phyloP scores from a whole-genome alignment of 2,797 vertebrate genomes.

The Cuculus canorus region DNA sequence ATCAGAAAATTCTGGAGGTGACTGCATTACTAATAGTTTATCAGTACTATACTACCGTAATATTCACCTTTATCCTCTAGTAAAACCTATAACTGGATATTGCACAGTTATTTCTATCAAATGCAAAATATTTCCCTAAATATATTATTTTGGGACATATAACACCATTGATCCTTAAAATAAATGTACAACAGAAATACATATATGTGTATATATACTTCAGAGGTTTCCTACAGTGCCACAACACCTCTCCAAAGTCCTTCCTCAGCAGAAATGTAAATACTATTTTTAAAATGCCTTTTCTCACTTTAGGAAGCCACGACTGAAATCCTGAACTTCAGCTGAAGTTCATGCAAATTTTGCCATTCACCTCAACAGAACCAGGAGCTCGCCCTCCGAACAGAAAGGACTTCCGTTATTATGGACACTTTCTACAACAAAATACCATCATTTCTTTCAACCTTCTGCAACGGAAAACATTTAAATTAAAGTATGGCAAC shows the following conservation, averaged over 20 bases:
- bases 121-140: not conserved
- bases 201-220: not conserved
- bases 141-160: not conserved
- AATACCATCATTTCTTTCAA: not conserved
- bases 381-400: not conserved
- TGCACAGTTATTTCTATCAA: not conserved
- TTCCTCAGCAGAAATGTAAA: not conserved
- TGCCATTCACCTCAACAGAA: not conserved
- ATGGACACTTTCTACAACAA: not conserved
- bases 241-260: not conserved
- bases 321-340: not conserved
- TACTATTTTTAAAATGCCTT: not conserved
- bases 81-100: not conserved
- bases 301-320: not conserved
- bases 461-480: fast-evolving
- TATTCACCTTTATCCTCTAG: not conserved
- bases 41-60: not conserved
- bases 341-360: not conserved
- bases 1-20: not conserved
- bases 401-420: not conserved
- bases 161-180: not conserved
- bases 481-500: not conserved
- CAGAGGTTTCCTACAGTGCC: not conserved
- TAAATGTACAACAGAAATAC: not conserved
- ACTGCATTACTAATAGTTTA: not conserved